Conservation (phyloP, 2,113 vertebrate species). For the Gulo gulo region DNA sequence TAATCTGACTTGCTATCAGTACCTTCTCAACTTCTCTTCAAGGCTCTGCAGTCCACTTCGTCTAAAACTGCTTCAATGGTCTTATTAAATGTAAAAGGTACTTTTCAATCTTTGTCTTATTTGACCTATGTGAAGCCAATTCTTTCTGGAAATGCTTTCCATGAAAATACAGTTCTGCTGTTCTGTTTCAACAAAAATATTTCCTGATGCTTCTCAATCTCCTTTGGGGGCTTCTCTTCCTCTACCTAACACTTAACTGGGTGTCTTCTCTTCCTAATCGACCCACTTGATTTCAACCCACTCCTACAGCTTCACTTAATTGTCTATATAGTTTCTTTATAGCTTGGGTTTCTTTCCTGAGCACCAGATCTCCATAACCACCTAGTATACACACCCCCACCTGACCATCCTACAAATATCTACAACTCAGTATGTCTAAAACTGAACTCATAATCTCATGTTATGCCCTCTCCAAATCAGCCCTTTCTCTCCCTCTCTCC, state of each 20-base stretch:
- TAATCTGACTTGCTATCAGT: not conserved
- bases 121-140: not conserved
- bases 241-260: not conserved
- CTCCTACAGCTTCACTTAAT: not conserved
- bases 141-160: not conserved
- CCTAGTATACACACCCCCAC: not conserved
- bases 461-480: not conserved
- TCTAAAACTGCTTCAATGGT: not conserved
- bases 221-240: not conserved
- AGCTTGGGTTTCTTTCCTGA: not conserved
- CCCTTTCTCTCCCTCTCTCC: not conserved
- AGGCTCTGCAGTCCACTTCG: not conserved
- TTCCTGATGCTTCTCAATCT: not conserved
- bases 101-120: not conserved
- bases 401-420: not conserved
- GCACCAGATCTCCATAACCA: not conserved
- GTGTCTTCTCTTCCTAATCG: not conserved
- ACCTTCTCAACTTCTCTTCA: not conserved
- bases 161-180: not conserved
- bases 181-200: constrained; percentile 23
- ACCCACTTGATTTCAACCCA: not conserved
- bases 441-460: not conserved
- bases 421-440: not conserved
- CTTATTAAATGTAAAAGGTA: not conserved
- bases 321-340: not conserved